A percentile compares a stretch with the other conserved stretches of the same genome.
Conservation (phyloP, 1,140 invertebrate genomes). For the Lordiphosa mommai region DNA sequence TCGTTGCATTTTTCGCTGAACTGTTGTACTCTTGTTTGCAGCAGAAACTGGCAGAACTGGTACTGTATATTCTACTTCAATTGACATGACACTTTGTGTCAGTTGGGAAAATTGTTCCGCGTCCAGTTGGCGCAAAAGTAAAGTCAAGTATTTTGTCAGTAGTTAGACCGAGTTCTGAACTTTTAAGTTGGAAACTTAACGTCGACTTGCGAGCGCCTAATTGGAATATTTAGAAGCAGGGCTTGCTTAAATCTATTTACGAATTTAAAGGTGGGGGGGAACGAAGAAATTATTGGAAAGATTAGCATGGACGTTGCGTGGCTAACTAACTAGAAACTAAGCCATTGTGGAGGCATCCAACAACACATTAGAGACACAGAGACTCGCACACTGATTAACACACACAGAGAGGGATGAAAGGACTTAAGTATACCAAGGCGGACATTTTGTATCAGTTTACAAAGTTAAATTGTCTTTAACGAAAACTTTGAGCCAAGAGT, state of each 20-base stretch:
- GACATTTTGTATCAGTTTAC: slow-evolving; percentile 77
- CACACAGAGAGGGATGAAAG: slow-evolving; percentile 26
- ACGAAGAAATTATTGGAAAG: slow-evolving; percentile 18
- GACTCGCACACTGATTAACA: slow-evolving; percentile 61
- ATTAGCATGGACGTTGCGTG: slow-evolving; percentile 19
- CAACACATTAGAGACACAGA: slow-evolving; percentile 53
- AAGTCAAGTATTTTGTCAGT: slow-evolving; percentile 24
- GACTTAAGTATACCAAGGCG: slow-evolving; percentile 66
- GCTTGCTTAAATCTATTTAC: background rate
- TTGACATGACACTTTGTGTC: slow-evolving; percentile 75
- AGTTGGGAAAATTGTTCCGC: slow-evolving; percentile 57
- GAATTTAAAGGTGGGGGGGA: slow-evolving; percentile 25
- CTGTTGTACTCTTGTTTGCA: slow-evolving; percentile 12
- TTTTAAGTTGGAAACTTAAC: slow-evolving; percentile 49
- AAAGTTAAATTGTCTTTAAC: slow-evolving; percentile 78
- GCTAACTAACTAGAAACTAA: slow-evolving; percentile 28
- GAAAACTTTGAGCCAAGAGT: slow-evolving; percentile 52
- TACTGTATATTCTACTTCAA: slow-evolving; percentile 69
- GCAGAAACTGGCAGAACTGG: slow-evolving; percentile 21
- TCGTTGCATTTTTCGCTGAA: slow-evolving; percentile 7
- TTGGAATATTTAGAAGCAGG: slow-evolving; percentile 54
- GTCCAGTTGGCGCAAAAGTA: slow-evolving; percentile 24
- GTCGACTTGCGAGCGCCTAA: slow-evolving; percentile 33
- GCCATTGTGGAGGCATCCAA: slow-evolving; percentile 19
- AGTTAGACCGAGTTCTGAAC: slow-evolving; percentile 45